phyloP scores from a whole-genome alignment of 2,888 invertebrate genomes.

The Neocrepidodera transversa region DNA sequence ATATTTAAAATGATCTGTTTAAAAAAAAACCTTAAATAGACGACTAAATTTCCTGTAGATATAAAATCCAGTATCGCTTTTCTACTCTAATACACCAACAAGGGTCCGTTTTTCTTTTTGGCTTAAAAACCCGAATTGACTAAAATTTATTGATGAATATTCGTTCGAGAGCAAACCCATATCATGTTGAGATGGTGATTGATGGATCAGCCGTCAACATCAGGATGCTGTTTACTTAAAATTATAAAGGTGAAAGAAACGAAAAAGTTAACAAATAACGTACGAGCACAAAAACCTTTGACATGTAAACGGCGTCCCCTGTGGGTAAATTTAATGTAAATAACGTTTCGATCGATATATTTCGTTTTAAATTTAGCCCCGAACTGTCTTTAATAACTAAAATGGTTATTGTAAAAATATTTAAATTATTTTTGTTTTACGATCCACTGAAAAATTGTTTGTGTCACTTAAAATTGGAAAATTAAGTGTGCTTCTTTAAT shows the following conservation, averaged over 20 bases:
- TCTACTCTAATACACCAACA: neutral
- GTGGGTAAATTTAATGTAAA: conserved; percentile 1
- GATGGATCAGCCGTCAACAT: conserved; percentile 18
- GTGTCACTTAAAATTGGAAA: too few species aligned
- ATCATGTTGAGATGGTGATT: conserved; percentile 21
- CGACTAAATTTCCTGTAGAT: too few species aligned
- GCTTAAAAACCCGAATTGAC: conserved; percentile 13
- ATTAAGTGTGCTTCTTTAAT: too few species aligned
- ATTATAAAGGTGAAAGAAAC: conserved; percentile 18
- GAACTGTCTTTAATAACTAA: too few species aligned
- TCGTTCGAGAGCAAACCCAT: conserved; percentile 14
- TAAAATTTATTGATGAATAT: conserved; percentile 21
- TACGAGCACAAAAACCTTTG: conserved; percentile 6
- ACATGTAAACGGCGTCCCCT: conserved; percentile 5
- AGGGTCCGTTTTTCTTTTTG: neutral
- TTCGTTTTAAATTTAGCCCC: too few species aligned
- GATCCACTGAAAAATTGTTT: too few species aligned
- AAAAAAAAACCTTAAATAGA: too few species aligned
- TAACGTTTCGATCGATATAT: too few species aligned
- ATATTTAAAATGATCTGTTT: too few species aligned
- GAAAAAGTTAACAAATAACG: conserved; percentile 19
- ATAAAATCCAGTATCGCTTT: too few species aligned
- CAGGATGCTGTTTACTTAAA: conserved; percentile 25
- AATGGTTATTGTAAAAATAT: too few species aligned
- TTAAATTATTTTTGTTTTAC: too few species aligned